phyloP scores from a whole-genome alignment of 2,888 invertebrate species.

The Pandemis heparana region DNA sequence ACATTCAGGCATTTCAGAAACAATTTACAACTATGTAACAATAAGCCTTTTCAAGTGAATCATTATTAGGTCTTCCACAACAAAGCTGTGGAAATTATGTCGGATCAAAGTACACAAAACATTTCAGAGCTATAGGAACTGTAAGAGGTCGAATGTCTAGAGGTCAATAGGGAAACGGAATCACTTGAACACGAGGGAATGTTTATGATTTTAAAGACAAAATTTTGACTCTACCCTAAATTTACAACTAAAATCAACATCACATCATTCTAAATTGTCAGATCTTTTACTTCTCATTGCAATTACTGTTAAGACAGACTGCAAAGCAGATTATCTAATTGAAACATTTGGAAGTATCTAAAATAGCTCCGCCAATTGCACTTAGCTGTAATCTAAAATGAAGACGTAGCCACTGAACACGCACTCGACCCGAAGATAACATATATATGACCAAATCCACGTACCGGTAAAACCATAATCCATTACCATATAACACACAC shows the following conservation, averaged over 20 bases:
- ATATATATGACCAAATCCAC: background rate
- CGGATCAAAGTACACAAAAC: slow-evolving; percentile 44
- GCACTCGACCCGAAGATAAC: slow-evolving; percentile 1
- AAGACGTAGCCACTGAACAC: slow-evolving; percentile 5
- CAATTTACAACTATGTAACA: slow-evolving; percentile 11
- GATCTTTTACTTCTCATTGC: background rate
- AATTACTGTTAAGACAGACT: background rate
- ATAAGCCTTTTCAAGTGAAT: background rate
- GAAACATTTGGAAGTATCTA: slow-evolving; percentile 4
- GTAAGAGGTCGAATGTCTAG: slow-evolving; percentile 72
- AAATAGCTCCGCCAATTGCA: slow-evolving; percentile 4
- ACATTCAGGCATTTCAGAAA: slow-evolving; percentile 1
- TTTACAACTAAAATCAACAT: background rate
- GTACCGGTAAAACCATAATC: slow-evolving; percentile 3
- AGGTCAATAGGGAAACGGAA: slow-evolving; percentile 67
- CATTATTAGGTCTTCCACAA: slow-evolving; percentile 2
- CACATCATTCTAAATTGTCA: background rate
- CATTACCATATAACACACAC: slow-evolving; percentile 1
- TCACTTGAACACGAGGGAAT: slow-evolving; percentile 29
- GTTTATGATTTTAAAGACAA: background rate
- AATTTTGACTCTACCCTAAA: background rate
- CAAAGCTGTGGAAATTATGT: slow-evolving; percentile 5
- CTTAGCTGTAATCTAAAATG: slow-evolving; percentile 4
- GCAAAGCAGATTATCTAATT: slow-evolving; percentile 14
- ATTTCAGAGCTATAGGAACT: slow-evolving; percentile 22